A percentile compares a stretch with the other conserved stretches of the same genome.
phyloP scores from a whole-genome alignment of 2,797 vertebrate genomes.

The Delichon dasypus region DNA sequence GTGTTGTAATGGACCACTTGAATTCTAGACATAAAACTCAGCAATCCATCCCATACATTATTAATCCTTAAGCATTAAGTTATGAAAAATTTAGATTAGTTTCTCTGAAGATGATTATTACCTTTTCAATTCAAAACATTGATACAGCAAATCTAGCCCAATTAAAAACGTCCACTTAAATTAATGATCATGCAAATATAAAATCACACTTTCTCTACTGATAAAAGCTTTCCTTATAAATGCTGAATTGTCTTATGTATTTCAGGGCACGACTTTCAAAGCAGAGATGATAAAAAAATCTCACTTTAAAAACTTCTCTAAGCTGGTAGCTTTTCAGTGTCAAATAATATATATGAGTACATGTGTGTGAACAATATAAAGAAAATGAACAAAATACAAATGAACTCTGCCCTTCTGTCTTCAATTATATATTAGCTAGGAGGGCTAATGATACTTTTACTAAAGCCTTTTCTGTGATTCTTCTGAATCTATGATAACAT shows the following conservation, averaged over 20 bases:
- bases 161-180: conserved; percentile 2
- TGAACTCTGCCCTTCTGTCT: conserved; percentile 16
- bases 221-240: neutral
- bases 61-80: conserved; percentile 47
- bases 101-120: conserved; percentile 29
- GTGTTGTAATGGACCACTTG: neutral
- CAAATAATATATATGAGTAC: neutral
- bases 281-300: neutral
- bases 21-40: conserved; percentile 17
- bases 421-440: conserved; percentile 14
- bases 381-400: conserved; percentile 17
- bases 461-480: neutral
- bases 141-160: neutral
- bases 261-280: neutral
- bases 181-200: neutral
- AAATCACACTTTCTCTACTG: neutral
- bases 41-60: conserved; percentile 14
- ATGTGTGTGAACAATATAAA: neutral
- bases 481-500: neutral
- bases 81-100: conserved; percentile 49
- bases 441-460: conserved; percentile 25
- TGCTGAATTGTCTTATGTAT: neutral
- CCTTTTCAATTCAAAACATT: conserved; percentile 17
- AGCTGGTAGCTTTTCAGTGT: neutral
- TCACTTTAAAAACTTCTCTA: conserved; percentile 26